phyloP scores from a whole-genome alignment of 2,888 invertebrate species.

The Timandra comae region DNA sequence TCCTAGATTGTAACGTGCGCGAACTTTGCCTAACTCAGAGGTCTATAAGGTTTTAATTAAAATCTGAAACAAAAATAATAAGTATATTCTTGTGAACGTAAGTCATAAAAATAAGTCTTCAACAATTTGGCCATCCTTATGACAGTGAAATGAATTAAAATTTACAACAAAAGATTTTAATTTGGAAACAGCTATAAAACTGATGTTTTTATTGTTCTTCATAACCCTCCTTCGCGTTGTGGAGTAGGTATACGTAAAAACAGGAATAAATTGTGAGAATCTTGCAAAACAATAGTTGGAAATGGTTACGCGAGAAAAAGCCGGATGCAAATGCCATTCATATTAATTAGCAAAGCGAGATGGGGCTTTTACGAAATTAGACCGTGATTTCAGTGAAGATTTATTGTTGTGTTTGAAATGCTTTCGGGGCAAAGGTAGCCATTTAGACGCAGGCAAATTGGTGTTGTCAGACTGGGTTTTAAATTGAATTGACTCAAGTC shows the following conservation, averaged over 20 bases:
- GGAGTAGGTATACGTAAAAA: slow-evolving; percentile 68
- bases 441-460: slow-evolving; percentile 70
- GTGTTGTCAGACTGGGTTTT: slow-evolving; percentile 63
- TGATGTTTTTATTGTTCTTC: slow-evolving; percentile 60
- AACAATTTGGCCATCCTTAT: too few relatives aligned
- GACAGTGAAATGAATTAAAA: slow-evolving; percentile 21
- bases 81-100: too few relatives aligned
- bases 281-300: slow-evolving; percentile 76
- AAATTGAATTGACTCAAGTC: slow-evolving; percentile 68
- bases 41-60: too few relatives aligned
- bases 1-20: too few relatives aligned
- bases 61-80: too few relatives aligned
- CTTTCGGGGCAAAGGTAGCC: slow-evolving; percentile 72
- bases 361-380: slow-evolving; percentile 77
- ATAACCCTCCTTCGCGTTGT: slow-evolving; percentile 56
- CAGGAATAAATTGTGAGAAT: slow-evolving; percentile 73
- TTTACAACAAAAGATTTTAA: slow-evolving; percentile 46
- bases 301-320: slow-evolving; percentile 74
- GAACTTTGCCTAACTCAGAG: too few relatives aligned
- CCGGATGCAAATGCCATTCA: slow-evolving; percentile 77
- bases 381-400: slow-evolving; percentile 75
- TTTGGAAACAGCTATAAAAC: slow-evolving; percentile 49
- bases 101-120: too few relatives aligned
- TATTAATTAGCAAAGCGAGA: slow-evolving; percentile 77
- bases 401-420: slow-evolving; percentile 75